Percentiles rank a stretch among this genome's conserved stretches.
phyloP scores from a whole-genome alignment of 2,888 invertebrate species.

The Diarsia rubi region DNA sequence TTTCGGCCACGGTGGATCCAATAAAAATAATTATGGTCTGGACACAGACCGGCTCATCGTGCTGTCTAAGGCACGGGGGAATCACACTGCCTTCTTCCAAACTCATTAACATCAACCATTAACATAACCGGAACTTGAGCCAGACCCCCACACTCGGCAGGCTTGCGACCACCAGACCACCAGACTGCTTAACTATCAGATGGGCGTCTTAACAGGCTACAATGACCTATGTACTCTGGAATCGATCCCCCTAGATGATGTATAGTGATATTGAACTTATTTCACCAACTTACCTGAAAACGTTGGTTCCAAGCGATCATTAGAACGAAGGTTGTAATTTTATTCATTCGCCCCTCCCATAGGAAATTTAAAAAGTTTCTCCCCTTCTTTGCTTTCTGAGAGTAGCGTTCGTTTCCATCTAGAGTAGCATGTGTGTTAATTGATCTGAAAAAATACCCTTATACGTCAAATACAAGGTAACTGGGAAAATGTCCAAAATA shows the following conservation, averaged over 20 bases:
- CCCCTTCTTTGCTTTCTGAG: slow-evolving; percentile 20
- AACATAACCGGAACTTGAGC: background rate
- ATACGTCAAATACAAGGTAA: background rate
- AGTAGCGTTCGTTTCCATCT: slow-evolving; percentile 51
- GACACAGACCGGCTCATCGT: background rate
- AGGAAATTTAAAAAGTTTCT: slow-evolving; percentile 68
- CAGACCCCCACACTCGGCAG: background rate
- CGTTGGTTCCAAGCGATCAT: slow-evolving; percentile 77
- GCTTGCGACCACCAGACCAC: background rate
- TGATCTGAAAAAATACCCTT: slow-evolving; percentile 60
- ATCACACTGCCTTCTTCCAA: background rate
- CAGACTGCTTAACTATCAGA: background rate
- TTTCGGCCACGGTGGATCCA: too few species aligned
- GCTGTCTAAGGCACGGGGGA: background rate
- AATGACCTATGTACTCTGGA: background rate
- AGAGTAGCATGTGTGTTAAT: slow-evolving; percentile 54
- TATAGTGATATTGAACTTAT: background rate
- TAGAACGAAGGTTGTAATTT: slow-evolving; percentile 72
- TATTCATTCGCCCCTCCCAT: slow-evolving; percentile 76
- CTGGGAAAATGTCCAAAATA: background rate
- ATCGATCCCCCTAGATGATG: background rate
- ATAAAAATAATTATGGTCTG: too few species aligned
- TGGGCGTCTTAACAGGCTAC: background rate
- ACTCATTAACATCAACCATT: background rate
- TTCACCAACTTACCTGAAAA: slow-evolving; percentile 74